Percentiles rank a stretch among this genome's conserved stretches.
phyloP scores from a whole-genome alignment of 1,140 invertebrate species.

The Drosophila kikkawai region DNA sequence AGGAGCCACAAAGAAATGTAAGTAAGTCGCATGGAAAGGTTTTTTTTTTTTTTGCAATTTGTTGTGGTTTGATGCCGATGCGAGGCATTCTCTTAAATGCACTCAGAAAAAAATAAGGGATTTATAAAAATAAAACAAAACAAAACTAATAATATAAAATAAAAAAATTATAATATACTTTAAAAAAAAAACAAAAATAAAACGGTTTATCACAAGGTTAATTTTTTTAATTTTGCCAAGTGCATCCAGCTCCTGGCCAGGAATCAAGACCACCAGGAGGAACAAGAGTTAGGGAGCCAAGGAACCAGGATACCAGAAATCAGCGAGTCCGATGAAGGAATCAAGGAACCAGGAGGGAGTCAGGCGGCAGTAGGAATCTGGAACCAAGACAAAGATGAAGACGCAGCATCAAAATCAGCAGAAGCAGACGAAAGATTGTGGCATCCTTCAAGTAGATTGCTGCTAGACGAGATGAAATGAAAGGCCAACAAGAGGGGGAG shows the following conservation, averaged over 20 bases:
- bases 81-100: constrained; percentile 8
- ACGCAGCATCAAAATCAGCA: constrained; percentile 13
- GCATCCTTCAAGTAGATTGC: constrained; percentile 76
- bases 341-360: background rate
- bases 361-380: background rate
- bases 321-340: constrained; percentile 2
- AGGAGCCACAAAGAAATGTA: constrained; percentile 72
- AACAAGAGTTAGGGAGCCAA: constrained; percentile 24
- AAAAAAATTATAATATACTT: background rate
- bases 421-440: constrained; percentile 65
- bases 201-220: too few species aligned
- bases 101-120: background rate
- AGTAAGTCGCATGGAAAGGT: constrained; percentile 78
- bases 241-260: constrained; percentile 8
- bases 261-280: constrained; percentile 1
- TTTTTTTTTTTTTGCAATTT: constrained; percentile 64
- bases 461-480: constrained; percentile 68
- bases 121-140: background rate
- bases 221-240: background rate
- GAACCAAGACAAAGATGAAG: constrained; percentile 22
- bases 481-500: constrained; percentile 13
- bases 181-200: background rate
- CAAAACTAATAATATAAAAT: background rate
- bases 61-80: constrained; percentile 61
- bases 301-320: background rate